Percentiles rank a stretch among this genome's conserved stretches.
Conservation (phyloP, 2,797 vertebrate genomes). For the Propithecus deckenii region DNA sequence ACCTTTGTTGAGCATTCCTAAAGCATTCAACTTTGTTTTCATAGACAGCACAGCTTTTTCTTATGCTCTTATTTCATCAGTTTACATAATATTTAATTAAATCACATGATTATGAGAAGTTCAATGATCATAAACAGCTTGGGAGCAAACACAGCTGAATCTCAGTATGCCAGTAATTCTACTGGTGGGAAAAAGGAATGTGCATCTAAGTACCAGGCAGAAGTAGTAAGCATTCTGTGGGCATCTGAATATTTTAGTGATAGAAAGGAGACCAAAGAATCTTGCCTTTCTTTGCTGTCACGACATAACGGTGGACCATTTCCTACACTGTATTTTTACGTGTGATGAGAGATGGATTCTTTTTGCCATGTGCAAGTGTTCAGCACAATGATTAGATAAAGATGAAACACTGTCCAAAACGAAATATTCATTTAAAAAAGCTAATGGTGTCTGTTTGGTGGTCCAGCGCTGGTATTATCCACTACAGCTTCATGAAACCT, state of each 20-base stretch:
- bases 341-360: no score
- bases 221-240: background rate
- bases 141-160: background rate
- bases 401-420: no score
- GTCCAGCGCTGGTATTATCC: no score
- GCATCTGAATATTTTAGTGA: background rate
- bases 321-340: no score
- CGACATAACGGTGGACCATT: no score
- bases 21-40: constrained; percentile 42
- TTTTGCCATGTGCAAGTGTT: no score
- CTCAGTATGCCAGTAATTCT: background rate
- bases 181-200: background rate
- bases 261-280: background rate
- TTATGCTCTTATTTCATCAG: background rate
- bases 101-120: background rate
- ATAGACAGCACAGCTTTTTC: background rate
- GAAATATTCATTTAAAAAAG: no score
- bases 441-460: no score
- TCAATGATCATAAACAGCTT: background rate
- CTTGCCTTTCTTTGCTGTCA: no score
- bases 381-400: no score
- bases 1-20: constrained; percentile 15
- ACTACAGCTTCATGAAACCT: no score
- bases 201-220: background rate
- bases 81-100: constrained; percentile 40